phyloP scores from a whole-genome alignment of 1,140 invertebrate genomes.

The Drosophila ercepeae region DNA sequence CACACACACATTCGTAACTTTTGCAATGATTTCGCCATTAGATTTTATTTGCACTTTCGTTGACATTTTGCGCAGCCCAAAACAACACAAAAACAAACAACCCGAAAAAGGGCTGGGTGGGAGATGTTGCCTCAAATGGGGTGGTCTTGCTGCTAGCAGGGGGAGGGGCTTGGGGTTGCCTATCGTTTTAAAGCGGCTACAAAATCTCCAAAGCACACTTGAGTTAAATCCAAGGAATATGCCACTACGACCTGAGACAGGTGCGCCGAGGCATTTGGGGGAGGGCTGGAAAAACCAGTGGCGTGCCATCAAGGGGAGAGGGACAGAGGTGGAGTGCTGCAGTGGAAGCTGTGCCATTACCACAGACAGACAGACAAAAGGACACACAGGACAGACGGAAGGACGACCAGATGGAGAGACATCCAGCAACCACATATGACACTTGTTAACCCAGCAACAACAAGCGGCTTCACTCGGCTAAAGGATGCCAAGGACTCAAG shows the following conservation, averaged over 20 bases:
- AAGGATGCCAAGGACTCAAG: slow-evolving; percentile 5
- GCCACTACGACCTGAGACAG: slow-evolving; percentile 41
- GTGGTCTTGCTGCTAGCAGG: background rate
- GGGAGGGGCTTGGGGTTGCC: slow-evolving; percentile 4
- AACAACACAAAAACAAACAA: slow-evolving; percentile 44
- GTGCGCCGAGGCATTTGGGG: slow-evolving; percentile 1
- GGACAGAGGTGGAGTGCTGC: background rate
- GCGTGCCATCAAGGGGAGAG: too few relatives aligned
- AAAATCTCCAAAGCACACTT: slow-evolving; percentile 81
- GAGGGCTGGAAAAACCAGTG: background rate
- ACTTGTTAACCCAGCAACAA: slow-evolving; percentile 75
- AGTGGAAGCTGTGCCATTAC: slow-evolving; percentile 36
- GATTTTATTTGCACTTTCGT: slow-evolving; percentile 81
- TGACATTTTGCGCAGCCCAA: slow-evolving; percentile 72
- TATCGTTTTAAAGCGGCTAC: slow-evolving; percentile 68
- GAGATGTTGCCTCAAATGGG: too few relatives aligned
- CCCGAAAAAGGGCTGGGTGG: slow-evolving; percentile 6
- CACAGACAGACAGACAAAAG: slow-evolving; percentile 27
- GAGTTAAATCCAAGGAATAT: slow-evolving; percentile 73
- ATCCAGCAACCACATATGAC: slow-evolving; percentile 70
- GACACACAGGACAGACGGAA: background rate
- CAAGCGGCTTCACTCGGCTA: slow-evolving; percentile 23
- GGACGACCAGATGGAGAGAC: slow-evolving; percentile 38
- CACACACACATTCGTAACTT: slow-evolving; percentile 42
- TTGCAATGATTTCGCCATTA: slow-evolving; percentile 79